Percentiles rank a stretch among this genome's conserved stretches.
These are phyloP conservation scores for Drosophila kohkoa DNA, from an alignment of 1,140 invertebrate genomes.

Conservation along the genomic window DNA sequence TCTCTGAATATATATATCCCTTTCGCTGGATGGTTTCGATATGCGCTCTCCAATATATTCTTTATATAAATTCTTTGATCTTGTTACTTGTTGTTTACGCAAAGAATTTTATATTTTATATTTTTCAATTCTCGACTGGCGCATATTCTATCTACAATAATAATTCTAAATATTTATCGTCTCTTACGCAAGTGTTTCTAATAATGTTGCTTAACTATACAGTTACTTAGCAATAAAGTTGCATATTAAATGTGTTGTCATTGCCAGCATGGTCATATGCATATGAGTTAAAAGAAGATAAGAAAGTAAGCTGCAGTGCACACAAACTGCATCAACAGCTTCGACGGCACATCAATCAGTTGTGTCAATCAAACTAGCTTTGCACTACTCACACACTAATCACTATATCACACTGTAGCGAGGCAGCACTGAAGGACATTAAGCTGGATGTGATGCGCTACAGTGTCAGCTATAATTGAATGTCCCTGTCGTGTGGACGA, in stretches of 20 bases:
- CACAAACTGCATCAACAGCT: not conserved
- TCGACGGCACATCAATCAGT: conserved; percentile 9
- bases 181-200: too few species aligned
- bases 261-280: not conserved
- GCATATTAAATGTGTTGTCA: not conserved
- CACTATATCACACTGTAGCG: not conserved
- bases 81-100: too few species aligned
- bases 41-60: too few species aligned
- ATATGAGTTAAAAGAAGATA: not conserved
- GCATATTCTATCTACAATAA: too few species aligned
- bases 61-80: too few species aligned
- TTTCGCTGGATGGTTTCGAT: too few species aligned
- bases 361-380: conserved; percentile 22
- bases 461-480: conserved; percentile 21
- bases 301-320: not conserved
- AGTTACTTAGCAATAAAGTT: not conserved
- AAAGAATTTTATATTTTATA: too few species aligned
- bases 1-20: too few species aligned
- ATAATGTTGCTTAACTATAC: too few species aligned
- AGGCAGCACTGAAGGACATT: not conserved
- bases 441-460: not conserved
- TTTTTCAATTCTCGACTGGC: too few species aligned
- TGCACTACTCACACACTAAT: conserved; percentile 8
- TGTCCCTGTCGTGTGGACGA: conserved; percentile 1
- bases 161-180: too few species aligned